These are phyloP conservation scores for Epiblema foenella DNA, from an alignment of 2,888 invertebrate genomes.

Conservation along the genomic window DNA sequence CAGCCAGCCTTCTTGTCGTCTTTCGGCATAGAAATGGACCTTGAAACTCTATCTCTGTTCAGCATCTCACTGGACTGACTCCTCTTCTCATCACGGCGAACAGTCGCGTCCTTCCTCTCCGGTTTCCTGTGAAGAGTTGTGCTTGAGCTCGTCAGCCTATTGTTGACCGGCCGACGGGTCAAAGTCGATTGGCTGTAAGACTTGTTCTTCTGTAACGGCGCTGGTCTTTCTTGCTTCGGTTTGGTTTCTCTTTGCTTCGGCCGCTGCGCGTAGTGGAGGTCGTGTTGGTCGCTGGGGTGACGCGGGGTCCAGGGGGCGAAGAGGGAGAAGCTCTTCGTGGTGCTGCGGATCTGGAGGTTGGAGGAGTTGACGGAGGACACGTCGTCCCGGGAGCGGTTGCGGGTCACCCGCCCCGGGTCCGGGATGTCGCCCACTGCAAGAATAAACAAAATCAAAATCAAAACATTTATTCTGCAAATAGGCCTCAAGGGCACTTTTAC, in stretches of 20 bases:
- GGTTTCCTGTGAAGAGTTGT: constrained; percentile 76
- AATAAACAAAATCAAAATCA: neutral
- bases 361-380: constrained; percentile 87
- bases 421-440: constrained; percentile 93
- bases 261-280: constrained; percentile 91
- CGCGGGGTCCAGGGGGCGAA: constrained; percentile 94
- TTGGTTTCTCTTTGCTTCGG: constrained; percentile 60
- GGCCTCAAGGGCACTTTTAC: no score
- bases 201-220: constrained; percentile 73
- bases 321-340: constrained; percentile 92
- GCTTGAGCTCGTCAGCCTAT: constrained; percentile 71
- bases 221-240: constrained; percentile 72
- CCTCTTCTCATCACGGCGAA: constrained; percentile 77
- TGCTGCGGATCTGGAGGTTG: constrained; percentile 88
- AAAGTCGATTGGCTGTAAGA: constrained; percentile 78
- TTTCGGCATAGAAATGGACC: constrained; percentile 90
- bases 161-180: constrained; percentile 66
- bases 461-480: no score
- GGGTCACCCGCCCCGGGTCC: constrained; percentile 86
- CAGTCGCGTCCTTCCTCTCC: constrained; percentile 67
- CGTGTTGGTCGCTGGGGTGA: constrained; percentile 89
- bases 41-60: constrained; percentile 81
- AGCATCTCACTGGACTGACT: constrained; percentile 87
- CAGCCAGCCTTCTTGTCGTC: constrained; percentile 90
- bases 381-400: constrained; percentile 90